Percentiles rank a stretch among this genome's conserved stretches.
Evolutionary conservation across 1,140 invertebrate genomes (phyloP).

Genomic region (Metopolophium dirhodum): DNA sequence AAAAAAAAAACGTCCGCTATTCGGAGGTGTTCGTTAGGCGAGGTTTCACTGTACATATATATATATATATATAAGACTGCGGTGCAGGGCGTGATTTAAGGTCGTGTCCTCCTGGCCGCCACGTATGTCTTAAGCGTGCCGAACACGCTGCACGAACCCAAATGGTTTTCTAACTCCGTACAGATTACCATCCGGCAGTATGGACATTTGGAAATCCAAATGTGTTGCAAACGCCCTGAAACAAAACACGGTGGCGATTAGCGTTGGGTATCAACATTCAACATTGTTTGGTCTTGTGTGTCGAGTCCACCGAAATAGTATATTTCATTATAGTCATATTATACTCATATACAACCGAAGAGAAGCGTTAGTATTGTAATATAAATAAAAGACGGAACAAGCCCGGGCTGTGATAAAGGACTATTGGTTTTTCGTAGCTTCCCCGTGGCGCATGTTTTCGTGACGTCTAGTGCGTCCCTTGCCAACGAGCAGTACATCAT

Average conservation of each 20-base stretch:
- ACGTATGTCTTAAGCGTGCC: conserved; percentile 44
- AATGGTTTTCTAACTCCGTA: conserved; percentile 57
- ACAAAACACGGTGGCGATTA: conserved; percentile 21
- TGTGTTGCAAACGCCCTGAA: not conserved
- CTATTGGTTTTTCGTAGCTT: not conserved
- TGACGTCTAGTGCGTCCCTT: too few species aligned
- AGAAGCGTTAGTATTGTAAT: not conserved
- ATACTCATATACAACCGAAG: not conserved
- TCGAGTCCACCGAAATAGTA: not conserved
- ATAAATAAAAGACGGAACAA: not conserved
- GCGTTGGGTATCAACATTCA: not conserved
- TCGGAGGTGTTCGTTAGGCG: not conserved
- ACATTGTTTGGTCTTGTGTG: not conserved
- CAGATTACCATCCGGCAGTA: conserved; percentile 54
- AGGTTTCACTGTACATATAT: not conserved
- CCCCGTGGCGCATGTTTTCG: not conserved
- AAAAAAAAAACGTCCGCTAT: too few species aligned
- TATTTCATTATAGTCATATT: not conserved
- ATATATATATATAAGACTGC: not conserved
- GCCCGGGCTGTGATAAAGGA: not conserved
- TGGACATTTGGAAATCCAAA: conserved; percentile 50
- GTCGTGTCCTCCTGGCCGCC: conserved; percentile 2
- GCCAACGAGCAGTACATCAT: too few species aligned
- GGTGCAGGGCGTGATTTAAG: not conserved
- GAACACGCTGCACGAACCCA: conserved; percentile 33